These are phyloP conservation scores for Neotoxoptera formosana DNA, from an alignment of 1,140 invertebrate species.

Conservation along the genomic window DNA sequence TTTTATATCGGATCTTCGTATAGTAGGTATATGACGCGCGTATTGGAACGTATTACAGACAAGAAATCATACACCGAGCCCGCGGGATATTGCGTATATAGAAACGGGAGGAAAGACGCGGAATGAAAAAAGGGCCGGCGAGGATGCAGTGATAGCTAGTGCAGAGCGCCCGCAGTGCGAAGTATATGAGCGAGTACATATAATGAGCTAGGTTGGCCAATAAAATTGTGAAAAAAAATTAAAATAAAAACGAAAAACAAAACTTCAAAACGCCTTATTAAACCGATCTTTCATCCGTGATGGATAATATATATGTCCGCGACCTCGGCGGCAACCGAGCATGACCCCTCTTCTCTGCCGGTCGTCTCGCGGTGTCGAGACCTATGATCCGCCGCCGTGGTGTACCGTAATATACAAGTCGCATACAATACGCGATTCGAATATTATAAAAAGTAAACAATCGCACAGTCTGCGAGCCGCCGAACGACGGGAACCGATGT, in stretches of 20 bases:
- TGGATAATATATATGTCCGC: no score
- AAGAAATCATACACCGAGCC: background rate
- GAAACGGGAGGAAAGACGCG: background rate
- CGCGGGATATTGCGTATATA: background rate
- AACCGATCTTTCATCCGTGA: conserved; percentile 25
- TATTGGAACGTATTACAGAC: background rate
- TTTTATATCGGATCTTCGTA: background rate
- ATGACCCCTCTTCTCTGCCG: background rate
- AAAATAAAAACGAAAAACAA: background rate
- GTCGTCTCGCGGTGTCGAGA: background rate
- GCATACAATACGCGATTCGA: background rate
- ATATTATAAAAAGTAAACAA: no score
- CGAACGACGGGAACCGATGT: background rate
- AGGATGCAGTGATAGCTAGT: background rate
- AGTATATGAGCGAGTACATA: background rate
- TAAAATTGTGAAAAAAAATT: background rate
- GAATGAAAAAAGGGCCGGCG: background rate
- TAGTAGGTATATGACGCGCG: background rate
- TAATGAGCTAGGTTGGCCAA: background rate
- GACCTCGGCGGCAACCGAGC: conserved; percentile 43
- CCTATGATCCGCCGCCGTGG: background rate
- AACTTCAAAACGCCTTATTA: conserved; percentile 9
- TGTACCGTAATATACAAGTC: background rate
- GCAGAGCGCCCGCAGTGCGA: background rate
- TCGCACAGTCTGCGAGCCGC: background rate